Conservation (phyloP, 64 coral and sea anemone genomes). For the Stichodactyla mertensii region DNA sequence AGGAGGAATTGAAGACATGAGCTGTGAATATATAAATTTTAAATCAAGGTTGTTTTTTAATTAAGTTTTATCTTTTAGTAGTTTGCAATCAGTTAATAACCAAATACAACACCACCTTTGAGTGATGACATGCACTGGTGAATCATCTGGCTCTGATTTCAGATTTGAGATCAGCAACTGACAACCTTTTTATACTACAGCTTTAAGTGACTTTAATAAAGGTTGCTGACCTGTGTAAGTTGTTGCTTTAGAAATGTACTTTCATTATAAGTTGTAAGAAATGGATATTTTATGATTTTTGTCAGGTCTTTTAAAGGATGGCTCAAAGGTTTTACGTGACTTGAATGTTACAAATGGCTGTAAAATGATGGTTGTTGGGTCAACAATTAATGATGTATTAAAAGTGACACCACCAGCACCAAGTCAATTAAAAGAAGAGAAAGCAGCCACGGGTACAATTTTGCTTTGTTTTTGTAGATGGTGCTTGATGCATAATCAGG, state of each 20-base stretch:
- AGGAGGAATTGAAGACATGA: too few species aligned
- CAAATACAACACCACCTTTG: too few species aligned
- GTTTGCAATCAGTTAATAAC: too few species aligned
- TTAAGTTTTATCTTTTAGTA: too few species aligned
- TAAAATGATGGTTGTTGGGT: slow-evolving; percentile 99
- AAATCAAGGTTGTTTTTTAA: too few species aligned
- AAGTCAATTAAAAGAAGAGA: slow-evolving; percentile 90
- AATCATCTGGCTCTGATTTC: too few species aligned
- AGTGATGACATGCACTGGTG: too few species aligned
- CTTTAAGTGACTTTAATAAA: too few species aligned
- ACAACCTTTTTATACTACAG: too few species aligned
- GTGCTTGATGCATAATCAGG: neutral
- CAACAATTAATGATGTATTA: slow-evolving; percentile 96
- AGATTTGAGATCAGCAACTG: too few species aligned
- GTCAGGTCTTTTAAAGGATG: slow-evolving; percentile 95
- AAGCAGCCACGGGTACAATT: slow-evolving; percentile 48
- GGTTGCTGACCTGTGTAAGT: too few species aligned
- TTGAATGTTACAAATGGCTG: slow-evolving; percentile 73
- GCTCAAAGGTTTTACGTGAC: slow-evolving; percentile 80
- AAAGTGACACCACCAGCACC: slow-evolving; percentile 89
- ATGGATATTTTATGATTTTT: neutral
- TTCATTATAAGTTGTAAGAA: neutral
- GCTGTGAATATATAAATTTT: too few species aligned
- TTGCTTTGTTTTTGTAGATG: neutral
- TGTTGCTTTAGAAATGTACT: neutral